Evolutionary conservation across 2,888 invertebrate species (phyloP), one percentile per base, ranked within the genome.

Genomic region (Tetragnatha montana): DNA sequence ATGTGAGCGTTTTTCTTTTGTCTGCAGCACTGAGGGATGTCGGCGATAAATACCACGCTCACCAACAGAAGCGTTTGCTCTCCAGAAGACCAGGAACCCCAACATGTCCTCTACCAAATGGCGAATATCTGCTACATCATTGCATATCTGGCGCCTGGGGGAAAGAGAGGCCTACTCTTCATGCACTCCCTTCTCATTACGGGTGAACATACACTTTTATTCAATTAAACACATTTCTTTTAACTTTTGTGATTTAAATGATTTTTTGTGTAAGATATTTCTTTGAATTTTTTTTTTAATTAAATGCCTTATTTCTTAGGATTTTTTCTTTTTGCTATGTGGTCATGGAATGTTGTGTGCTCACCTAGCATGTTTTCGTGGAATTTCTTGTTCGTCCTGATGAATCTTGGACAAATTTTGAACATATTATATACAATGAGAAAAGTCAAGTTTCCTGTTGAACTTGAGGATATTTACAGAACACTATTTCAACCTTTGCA

Each of bases 271-370:
- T n/a, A n/a, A n/a, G n/a, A n/a, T n/a, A 35, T 22, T 35, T 71
- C n/a, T 50, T 81, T 81, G 19, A 8, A 35, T 35, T 73, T 73
- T 19, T 6, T 7, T 0, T 19, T 6, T 47, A 12, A 35, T 8
- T 51, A 35, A 2, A 35, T 1, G 35, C 35, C 35, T 35, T 35
- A 35, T 35, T 35, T 35, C 35, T n/a, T 51, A 90, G 91, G 90
- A 81, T 91, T 91, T 93, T 95, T 97, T 94, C 93, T 97, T 91
- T 95, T 96, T 93, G 96, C 96, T 0, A 95, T 96, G 86, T 97
- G 97, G 97, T 96, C 97, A n/a, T 97, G 97, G 97, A 96, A 96
- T 92, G 95, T 97, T 47, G 96, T 97, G 90, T 97, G 97, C 93
- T 96, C 97, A 0, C 97, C 97, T 0, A 97, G 97, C 93, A 96